Conservation (phyloP, 2,113 vertebrate genomes). For the Bufo gargarizans region DNA sequence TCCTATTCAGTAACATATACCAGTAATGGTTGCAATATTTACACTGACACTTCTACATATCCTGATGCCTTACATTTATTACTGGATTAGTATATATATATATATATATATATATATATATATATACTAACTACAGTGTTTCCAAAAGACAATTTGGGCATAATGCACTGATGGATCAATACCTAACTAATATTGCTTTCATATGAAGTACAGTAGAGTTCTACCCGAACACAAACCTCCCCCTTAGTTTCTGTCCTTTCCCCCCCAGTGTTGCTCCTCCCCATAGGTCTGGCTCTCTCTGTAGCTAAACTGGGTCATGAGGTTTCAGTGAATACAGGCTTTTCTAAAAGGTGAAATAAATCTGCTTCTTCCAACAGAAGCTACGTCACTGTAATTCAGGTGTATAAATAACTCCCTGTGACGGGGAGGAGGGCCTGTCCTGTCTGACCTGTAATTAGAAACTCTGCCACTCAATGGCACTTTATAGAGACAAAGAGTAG, state of each 20-base stretch:
- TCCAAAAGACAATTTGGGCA: background rate
- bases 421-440: constrained; percentile 65
- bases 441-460: constrained; percentile 81
- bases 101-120: background rate
- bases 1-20: background rate
- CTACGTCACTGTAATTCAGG: constrained; percentile 72
- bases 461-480: constrained; percentile 72
- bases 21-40: background rate
- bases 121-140: background rate
- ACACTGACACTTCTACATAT: background rate
- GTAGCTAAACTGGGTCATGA: constrained; percentile 65
- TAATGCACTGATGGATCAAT: background rate
- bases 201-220: constrained; percentile 19
- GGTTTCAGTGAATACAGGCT: constrained; percentile 64
- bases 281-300: constrained; percentile 51
- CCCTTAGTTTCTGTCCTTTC: constrained; percentile 39
- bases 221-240: constrained; percentile 13
- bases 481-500: constrained; percentile 65
- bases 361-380: constrained; percentile 67
- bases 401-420: constrained; percentile 70
- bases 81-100: background rate
- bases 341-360: constrained; percentile 63
- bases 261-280: constrained; percentile 43
- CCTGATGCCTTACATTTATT: background rate
- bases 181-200: background rate